Percentiles rank a stretch among this genome's conserved stretches.
Conservation (phyloP, 2,888 invertebrate species). For the Hedychridium roseum region DNA sequence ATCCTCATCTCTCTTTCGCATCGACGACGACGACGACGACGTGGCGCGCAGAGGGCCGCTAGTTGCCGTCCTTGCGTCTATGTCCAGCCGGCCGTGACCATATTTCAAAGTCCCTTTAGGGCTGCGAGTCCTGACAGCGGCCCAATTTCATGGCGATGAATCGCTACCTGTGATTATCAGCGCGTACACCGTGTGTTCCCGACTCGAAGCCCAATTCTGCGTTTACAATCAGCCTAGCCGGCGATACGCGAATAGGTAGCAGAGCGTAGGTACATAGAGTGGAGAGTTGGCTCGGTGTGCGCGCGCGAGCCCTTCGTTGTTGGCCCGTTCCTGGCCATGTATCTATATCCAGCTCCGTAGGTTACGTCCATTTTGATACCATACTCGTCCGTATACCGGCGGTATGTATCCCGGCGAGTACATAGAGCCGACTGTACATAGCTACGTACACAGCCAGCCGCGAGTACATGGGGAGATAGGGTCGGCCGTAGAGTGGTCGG, state of each 20-base stretch:
- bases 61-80: constrained; percentile 22
- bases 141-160: constrained; percentile 58
- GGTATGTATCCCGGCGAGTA: constrained; percentile 30
- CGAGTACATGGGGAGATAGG: constrained; percentile 45
- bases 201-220: constrained; percentile 49
- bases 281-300: background rate
- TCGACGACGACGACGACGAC: constrained; percentile 1
- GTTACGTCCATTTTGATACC: constrained; percentile 55
- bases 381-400: constrained; percentile 40
- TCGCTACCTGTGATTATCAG: constrained; percentile 60
- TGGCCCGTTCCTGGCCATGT: constrained; percentile 7
- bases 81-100: constrained; percentile 37
- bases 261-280: background rate
- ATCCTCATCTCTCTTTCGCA: too few species aligned
- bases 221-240: constrained; percentile 49
- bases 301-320: constrained; percentile 1
- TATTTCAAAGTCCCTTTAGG: constrained; percentile 50
- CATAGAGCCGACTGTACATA: constrained; percentile 27
- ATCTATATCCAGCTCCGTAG: constrained; percentile 40
- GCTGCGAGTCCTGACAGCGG: constrained; percentile 46
- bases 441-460: constrained; percentile 32
- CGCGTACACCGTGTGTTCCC: constrained; percentile 46
- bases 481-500: constrained; percentile 48
- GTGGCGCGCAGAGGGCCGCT: constrained; percentile 4
- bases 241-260: constrained; percentile 29